Percentiles rank a stretch among this genome's conserved stretches.
Evolutionary conservation across 1,140 invertebrate species (phyloP).

Genomic region (Drusus annulatus): DNA sequence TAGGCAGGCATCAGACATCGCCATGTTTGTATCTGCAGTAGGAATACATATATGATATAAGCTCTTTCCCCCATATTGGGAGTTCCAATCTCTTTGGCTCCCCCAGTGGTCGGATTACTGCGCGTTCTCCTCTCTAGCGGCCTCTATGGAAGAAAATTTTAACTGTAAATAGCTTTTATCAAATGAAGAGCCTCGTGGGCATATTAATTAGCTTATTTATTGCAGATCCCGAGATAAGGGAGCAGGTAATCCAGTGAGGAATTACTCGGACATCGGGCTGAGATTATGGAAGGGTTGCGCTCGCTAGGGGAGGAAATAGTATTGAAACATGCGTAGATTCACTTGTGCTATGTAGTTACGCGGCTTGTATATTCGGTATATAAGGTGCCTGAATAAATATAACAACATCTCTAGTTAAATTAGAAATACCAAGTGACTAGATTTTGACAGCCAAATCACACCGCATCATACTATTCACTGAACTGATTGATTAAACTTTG

Average conservation of each 20-base stretch:
- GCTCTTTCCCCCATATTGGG: no score
- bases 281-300: neutral
- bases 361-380: neutral
- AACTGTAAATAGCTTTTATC: conserved; percentile 6
- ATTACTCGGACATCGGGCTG: neutral
- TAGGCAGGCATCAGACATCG: no score
- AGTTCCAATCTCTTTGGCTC: neutral
- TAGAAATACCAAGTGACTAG: no score
- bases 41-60: no score
- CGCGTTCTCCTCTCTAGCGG: neutral
- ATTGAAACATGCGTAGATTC: no score
- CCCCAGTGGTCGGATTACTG: neutral
- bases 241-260: neutral
- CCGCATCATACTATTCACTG: no score
- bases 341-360: neutral
- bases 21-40: no score
- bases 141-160: neutral
- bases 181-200: neutral
- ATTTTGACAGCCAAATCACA: no score
- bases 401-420: no score
- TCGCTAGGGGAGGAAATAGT: no score
- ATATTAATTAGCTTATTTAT: conserved; percentile 12
- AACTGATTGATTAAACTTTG: no score
- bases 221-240: neutral
- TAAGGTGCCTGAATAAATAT: no score